Conservation (phyloP, 37 sponge, comb jelly and placozoan species). For the Ephydatia muelleri region DNA sequence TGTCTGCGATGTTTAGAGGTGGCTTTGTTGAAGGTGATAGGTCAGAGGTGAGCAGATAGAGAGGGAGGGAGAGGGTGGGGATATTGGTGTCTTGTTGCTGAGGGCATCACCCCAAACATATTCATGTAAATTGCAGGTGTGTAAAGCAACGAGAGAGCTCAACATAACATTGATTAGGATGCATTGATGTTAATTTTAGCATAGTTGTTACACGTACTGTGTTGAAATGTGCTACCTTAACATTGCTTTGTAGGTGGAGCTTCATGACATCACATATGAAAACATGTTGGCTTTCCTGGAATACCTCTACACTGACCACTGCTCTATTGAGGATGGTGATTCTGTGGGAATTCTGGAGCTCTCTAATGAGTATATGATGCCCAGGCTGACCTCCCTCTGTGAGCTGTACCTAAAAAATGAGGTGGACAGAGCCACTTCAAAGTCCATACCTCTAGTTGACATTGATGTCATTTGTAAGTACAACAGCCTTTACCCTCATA, state of each 20-base stretch:
- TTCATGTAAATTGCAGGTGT: no score
- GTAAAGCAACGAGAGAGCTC: no score
- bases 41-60: slow-evolving; percentile 43
- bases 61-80: no score
- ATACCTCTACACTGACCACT: slow-evolving; percentile 91
- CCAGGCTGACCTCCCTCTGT: slow-evolving; percentile 82
- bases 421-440: slow-evolving; percentile 70
- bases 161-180: no score
- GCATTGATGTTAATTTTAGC: no score
- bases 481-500: background rate
- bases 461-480: slow-evolving; percentile 76
- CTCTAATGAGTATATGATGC: slow-evolving; percentile 76
- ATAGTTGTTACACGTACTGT: no score
- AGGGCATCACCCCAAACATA: no score
- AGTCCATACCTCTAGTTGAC: slow-evolving; percentile 65
- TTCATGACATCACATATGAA: slow-evolving; percentile 50
- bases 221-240: background rate
- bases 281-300: slow-evolving; percentile 79
- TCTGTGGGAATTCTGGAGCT: slow-evolving; percentile 68
- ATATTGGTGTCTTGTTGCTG: no score
- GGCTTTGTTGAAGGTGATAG: slow-evolving; percentile 62
- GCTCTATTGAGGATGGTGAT: slow-evolving; percentile 84
- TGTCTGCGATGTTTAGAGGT: slow-evolving; percentile 85
- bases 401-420: slow-evolving; percentile 83
- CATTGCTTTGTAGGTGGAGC: slow-evolving; percentile 59